These are phyloP conservation scores for Rotaria magnacalcarata DNA, from an alignment of 2,888 invertebrate species.

Conservation along the genomic window DNA sequence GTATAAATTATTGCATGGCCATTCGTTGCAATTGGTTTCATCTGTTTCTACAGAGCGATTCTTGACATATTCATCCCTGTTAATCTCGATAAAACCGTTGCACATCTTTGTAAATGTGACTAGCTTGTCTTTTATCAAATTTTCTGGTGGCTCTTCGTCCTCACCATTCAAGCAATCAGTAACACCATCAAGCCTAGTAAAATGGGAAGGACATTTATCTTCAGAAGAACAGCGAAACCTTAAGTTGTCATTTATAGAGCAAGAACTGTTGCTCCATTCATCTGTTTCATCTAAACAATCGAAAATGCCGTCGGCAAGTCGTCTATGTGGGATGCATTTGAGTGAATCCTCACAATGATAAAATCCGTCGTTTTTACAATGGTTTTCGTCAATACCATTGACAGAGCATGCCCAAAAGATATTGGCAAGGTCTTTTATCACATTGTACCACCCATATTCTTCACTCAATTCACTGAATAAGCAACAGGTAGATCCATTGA, in stretches of 20 bases:
- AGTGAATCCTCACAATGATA: background rate
- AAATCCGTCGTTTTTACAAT: background rate
- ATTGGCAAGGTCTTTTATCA: too few species aligned
- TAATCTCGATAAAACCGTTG: background rate
- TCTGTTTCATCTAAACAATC: background rate
- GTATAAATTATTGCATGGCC: background rate
- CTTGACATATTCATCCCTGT: too few species aligned
- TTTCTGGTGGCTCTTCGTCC: background rate
- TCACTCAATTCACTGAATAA: too few species aligned
- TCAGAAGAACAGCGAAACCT: background rate
- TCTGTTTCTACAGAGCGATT: too few species aligned
- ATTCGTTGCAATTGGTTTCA: background rate
- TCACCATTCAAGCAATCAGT: background rate
- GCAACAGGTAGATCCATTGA: background rate
- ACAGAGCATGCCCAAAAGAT: too few species aligned
- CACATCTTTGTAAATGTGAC: background rate
- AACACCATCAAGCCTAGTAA: too few species aligned
- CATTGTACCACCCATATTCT: too few species aligned
- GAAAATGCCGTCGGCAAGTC: background rate
- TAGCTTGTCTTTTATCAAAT: rapidly evolving
- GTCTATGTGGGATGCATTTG: background rate
- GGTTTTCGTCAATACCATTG: too few species aligned
- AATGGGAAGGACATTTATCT: background rate
- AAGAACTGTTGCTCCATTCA: background rate
- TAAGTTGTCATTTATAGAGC: background rate